Evolutionary conservation across 1,140 invertebrate species (phyloP).

Genomic region (Bombus cullumanus): DNA sequence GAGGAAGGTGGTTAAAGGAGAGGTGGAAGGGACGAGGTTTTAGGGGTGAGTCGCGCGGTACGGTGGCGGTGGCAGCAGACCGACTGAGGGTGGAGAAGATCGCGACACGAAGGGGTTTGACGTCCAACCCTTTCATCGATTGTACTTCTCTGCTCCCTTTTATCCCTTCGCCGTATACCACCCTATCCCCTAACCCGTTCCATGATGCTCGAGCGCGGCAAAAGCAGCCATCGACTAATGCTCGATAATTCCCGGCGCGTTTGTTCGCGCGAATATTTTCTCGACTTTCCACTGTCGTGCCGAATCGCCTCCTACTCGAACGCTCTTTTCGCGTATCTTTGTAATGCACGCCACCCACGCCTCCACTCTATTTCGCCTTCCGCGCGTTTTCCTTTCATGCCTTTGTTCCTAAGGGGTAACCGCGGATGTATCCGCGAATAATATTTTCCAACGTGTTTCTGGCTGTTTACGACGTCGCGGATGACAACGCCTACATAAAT

Average conservation of each 20-base stretch:
- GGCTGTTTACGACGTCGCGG: conserved; percentile 38
- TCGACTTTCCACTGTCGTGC: conserved; percentile 63
- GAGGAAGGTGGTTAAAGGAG: conserved; percentile 51
- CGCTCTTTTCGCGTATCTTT: conserved; percentile 66
- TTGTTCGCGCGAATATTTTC: conserved; percentile 71
- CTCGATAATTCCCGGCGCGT: conserved; percentile 74
- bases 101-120: conserved; percentile 80
- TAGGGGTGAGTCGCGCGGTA: conserved; percentile 60
- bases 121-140: conserved; percentile 83
- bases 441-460: conserved; percentile 40
- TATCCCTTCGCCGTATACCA: conserved; percentile 73
- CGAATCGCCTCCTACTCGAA: conserved; percentile 58
- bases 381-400: conserved; percentile 53
- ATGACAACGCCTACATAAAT: conserved; percentile 37
- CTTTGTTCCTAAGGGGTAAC: conserved; percentile 42
- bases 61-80: conserved; percentile 62
- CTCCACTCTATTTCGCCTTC: conserved; percentile 12
- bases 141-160: conserved; percentile 80
- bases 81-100: conserved; percentile 73
- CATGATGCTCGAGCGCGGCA: conserved; percentile 60
- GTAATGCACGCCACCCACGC: conserved; percentile 38
- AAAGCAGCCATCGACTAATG: conserved; percentile 78
- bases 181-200: conserved; percentile 58
- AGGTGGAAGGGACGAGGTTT: conserved; percentile 49
- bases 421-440: conserved; percentile 45